These are phyloP conservation scores for Ptiloglossa arizonensis DNA, from an alignment of 1,140 invertebrate species.

Conservation along the genomic window DNA sequence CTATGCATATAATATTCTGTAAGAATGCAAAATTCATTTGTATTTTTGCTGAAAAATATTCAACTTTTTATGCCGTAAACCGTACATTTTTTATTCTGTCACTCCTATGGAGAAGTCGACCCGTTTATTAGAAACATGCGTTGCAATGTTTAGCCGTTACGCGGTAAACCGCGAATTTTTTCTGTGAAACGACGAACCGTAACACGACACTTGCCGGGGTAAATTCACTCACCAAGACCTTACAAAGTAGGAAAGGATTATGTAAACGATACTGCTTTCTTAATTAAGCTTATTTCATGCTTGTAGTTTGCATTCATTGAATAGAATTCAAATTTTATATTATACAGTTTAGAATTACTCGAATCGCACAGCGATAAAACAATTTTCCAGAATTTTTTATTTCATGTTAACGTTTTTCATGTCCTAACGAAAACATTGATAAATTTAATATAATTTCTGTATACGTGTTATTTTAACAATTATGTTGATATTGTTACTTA, in stretches of 20 bases:
- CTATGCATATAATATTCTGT: too few relatives aligned
- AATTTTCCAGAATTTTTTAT: background rate
- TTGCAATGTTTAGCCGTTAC: constrained; percentile 46
- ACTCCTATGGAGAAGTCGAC: background rate
- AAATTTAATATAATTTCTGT: too few relatives aligned
- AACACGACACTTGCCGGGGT: constrained; percentile 22
- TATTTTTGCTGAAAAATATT: too few relatives aligned
- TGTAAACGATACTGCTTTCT: constrained; percentile 7
- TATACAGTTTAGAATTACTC: too few relatives aligned
- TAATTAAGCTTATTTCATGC: constrained; percentile 9
- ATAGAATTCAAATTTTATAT: background rate
- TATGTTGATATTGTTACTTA: background rate
- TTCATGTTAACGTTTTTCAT: background rate
- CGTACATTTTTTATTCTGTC: background rate
- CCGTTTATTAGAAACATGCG: constrained; percentile 50
- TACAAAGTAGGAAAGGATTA: constrained; percentile 25
- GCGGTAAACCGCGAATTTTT: constrained; percentile 52
- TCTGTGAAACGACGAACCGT: constrained; percentile 16
- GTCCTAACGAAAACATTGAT: too few relatives aligned
- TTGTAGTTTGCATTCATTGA: background rate
- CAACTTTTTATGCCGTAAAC: background rate
- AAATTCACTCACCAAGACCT: constrained; percentile 28
- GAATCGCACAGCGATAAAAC: background rate
- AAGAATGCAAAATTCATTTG: too few relatives aligned
- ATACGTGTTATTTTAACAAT: background rate